These are phyloP conservation scores for Sitta europaea DNA, from an alignment of 2,113 vertebrate genomes.

Conservation along the genomic window DNA sequence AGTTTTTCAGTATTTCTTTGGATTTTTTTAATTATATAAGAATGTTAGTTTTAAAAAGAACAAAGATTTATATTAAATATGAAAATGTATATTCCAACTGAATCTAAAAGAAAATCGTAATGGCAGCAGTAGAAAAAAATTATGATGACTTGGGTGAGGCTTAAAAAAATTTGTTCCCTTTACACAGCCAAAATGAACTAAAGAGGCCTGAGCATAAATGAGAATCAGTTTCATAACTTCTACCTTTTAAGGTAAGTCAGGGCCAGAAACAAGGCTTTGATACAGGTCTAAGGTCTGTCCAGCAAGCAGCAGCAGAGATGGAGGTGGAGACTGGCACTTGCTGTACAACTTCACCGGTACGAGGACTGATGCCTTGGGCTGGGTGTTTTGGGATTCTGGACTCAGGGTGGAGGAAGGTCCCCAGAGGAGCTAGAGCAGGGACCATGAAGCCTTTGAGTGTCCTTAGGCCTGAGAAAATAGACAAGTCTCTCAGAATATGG, in stretches of 20 bases:
- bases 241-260: background rate
- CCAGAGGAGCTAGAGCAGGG: background rate
- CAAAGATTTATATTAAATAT: background rate
- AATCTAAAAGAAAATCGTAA: background rate
- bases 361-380: background rate
- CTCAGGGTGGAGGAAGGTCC: rapidly evolving
- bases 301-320: background rate
- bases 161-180: background rate
- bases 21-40: background rate
- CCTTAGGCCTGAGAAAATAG: background rate
- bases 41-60: background rate
- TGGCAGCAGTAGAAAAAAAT: background rate
- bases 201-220: background rate
- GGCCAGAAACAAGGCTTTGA: background rate
- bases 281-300: background rate
- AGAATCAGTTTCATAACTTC: background rate
- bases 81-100: background rate
- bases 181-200: background rate
- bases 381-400: background rate
- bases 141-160: background rate
- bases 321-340: rapidly evolving
- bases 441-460: rapidly evolving
- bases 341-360: rapidly evolving
- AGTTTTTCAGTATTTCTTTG: background rate
- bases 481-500: background rate